phyloP scores from a whole-genome alignment of 1,140 invertebrate species.

The Bombus superbus region DNA sequence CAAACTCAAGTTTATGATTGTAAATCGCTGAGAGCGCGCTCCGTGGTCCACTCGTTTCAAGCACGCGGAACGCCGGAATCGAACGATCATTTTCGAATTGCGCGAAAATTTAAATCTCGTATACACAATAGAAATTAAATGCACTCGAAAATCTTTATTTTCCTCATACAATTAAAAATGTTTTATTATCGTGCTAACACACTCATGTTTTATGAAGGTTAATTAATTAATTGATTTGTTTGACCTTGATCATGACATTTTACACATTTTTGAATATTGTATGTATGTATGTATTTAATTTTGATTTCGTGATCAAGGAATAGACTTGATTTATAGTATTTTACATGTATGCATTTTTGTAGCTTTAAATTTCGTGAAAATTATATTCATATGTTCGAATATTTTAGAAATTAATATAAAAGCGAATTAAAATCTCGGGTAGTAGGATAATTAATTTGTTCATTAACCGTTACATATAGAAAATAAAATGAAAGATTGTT shows the following conservation, averaged over 20 bases:
- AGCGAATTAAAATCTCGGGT: neutral
- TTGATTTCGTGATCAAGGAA: too few species aligned
- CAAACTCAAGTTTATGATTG: constrained; percentile 67
- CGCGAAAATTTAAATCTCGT: neutral
- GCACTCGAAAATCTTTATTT: neutral
- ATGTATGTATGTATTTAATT: too few species aligned
- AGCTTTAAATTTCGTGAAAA: too few species aligned
- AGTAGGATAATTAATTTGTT: too few species aligned
- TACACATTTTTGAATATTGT: too few species aligned
- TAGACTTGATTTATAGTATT: too few species aligned
- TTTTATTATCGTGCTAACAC: neutral
- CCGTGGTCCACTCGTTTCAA: constrained; percentile 24
- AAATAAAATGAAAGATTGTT: neutral
- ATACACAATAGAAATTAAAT: neutral
- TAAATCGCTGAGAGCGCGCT: constrained; percentile 60
- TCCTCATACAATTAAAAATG: neutral
- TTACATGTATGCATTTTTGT: too few species aligned
- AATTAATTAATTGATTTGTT: neutral
- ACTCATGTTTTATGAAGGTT: neutral
- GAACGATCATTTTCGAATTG: neutral
- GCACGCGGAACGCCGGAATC: constrained; percentile 22
- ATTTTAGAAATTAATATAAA: neutral
- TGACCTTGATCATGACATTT: too few species aligned
- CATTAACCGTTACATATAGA: too few species aligned
- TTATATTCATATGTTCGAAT: neutral